Percentiles rank a stretch among this genome's conserved stretches.
Evolutionary conservation across 2,113 vertebrate species (phyloP).

Genomic region (Diphyllodes magnificus): DNA sequence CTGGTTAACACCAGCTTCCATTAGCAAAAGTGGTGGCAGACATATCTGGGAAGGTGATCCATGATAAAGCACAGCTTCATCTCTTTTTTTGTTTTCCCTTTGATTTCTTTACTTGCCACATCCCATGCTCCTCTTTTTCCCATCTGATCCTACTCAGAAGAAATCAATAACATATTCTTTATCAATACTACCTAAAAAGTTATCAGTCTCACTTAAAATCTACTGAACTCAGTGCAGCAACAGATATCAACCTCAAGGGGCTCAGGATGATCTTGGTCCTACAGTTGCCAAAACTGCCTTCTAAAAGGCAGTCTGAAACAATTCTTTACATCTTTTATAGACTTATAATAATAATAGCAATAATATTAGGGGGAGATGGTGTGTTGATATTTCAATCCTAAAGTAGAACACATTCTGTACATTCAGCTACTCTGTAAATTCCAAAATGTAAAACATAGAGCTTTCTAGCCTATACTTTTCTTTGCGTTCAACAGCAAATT

Average conservation of each 20-base stretch:
- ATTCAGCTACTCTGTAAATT: background rate
- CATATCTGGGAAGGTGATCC: constrained; percentile 35
- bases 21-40: constrained; percentile 44
- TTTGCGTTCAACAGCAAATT: constrained; percentile 4
- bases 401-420: background rate
- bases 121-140: background rate
- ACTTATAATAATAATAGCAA: background rate
- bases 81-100: background rate
- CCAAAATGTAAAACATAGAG: background rate
- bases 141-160: background rate
- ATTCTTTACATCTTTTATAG: background rate
- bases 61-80: constrained; percentile 25
- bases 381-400: background rate
- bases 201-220: background rate
- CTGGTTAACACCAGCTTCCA: constrained; percentile 51
- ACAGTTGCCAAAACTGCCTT: background rate
- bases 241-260: accelerated
- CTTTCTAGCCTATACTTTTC: background rate
- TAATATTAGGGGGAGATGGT: background rate
- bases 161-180: constrained; percentile 1
- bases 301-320: background rate
- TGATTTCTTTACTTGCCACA: constrained; percentile 14
- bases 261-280: background rate
- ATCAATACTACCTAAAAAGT: background rate
- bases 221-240: background rate